phyloP scores from a whole-genome alignment of 2,113 vertebrate species.

The Perccottus glenii region DNA sequence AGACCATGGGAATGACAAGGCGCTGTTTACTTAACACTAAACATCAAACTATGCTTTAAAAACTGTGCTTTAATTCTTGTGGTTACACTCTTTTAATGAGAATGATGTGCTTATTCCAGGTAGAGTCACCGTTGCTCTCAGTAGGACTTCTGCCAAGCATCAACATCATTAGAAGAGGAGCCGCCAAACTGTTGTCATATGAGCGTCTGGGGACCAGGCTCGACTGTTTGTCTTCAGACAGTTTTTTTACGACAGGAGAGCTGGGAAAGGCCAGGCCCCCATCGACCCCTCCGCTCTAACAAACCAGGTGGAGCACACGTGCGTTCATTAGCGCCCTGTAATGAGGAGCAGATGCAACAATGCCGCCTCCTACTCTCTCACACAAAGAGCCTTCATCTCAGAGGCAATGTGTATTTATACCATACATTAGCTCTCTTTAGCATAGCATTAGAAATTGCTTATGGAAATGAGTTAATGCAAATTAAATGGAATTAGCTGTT shows the following conservation, averaged over 20 bases:
- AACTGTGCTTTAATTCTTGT: background rate
- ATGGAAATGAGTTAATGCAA: too few species aligned
- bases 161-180: slow-evolving; percentile 59
- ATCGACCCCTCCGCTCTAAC: slow-evolving; percentile 51
- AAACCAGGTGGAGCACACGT: slow-evolving; percentile 78
- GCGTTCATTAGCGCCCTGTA: slow-evolving; percentile 80
- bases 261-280: slow-evolving; percentile 57
- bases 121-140: slow-evolving; percentile 5
- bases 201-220: slow-evolving; percentile 54
- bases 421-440: background rate
- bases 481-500: too few species aligned
- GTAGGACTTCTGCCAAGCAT: slow-evolving; percentile 22
- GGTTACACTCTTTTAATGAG: background rate
- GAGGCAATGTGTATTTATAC: slow-evolving; percentile 26
- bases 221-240: slow-evolving; percentile 54
- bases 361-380: slow-evolving; percentile 48
- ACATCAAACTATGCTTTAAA: background rate
- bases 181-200: slow-evolving; percentile 58
- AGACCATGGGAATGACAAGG: too few species aligned
- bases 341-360: slow-evolving; percentile 81
- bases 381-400: slow-evolving; percentile 22
- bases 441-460: too few species aligned
- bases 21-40: too few species aligned
- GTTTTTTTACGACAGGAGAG: slow-evolving; percentile 42
- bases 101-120: slow-evolving; percentile 20